A percentile compares a stretch with the other conserved stretches of the same genome.
phyloP scores from a whole-genome alignment of 2,797 vertebrate species.

The Hypotaenidia philippensis region DNA sequence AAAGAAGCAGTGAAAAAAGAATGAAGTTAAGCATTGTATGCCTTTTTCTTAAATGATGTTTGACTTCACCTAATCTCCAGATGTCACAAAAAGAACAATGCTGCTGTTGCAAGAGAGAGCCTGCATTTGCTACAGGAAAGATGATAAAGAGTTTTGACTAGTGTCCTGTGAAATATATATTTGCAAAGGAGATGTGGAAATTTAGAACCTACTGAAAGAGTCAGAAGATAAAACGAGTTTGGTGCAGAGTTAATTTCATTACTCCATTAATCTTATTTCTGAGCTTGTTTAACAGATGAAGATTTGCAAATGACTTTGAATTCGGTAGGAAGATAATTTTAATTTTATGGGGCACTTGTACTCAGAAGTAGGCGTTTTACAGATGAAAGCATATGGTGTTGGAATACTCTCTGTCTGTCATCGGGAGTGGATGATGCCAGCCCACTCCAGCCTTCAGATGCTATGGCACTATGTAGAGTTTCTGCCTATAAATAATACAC shows the following conservation, averaged over 20 bases:
- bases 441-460: not conserved
- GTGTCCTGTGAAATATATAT: not conserved
- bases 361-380: not conserved
- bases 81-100: not conserved
- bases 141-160: not conserved
- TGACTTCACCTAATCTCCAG: not conserved
- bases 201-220: conserved; percentile 6
- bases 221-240: not conserved
- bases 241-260: conserved; percentile 16
- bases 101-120: not conserved
- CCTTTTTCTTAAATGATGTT: not conserved
- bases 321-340: conserved; percentile 32
- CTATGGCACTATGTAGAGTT: not conserved
- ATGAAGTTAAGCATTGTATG: not conserved
- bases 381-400: conserved; percentile 26
- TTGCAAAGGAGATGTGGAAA: not conserved
- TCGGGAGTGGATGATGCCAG: not conserved
- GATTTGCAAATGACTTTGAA: conserved; percentile 42
- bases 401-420: conserved; percentile 1
- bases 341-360: conserved; percentile 22
- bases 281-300: conserved; percentile 13
- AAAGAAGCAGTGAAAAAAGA: not conserved
- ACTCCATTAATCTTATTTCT: conserved; percentile 38
- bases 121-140: not conserved
- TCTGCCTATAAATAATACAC: not conserved